A percentile compares a stretch with the other conserved stretches of the same genome.
Conservation (phyloP, 2,113 vertebrate genomes). For the Caranx melampygus region DNA sequence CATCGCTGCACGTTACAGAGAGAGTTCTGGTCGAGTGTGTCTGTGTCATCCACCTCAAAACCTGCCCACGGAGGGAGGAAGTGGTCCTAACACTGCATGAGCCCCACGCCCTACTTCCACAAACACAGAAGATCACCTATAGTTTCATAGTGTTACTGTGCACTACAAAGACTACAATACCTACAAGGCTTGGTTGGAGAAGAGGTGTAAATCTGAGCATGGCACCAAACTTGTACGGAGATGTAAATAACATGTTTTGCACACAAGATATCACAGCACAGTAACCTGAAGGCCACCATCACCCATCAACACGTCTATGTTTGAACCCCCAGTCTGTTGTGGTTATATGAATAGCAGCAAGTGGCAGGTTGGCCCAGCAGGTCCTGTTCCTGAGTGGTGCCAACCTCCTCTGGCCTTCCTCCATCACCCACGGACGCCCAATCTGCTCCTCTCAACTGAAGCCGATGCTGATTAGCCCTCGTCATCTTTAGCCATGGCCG, state of each 20-base stretch:
- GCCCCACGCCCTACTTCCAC: too few species aligned
- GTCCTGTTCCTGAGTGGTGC: slow-evolving; percentile 75
- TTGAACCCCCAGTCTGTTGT: slow-evolving; percentile 54
- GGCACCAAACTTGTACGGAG: background rate
- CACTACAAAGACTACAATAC: too few species aligned
- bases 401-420: slow-evolving; percentile 71
- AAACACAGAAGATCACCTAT: too few species aligned
- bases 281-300: background rate
- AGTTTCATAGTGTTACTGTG: too few species aligned
- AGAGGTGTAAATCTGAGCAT: background rate
- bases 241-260: too few species aligned
- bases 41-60: too few species aligned
- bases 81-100: too few species aligned
- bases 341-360: slow-evolving; percentile 68
- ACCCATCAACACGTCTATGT: slow-evolving; percentile 18
- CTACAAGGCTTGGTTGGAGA: background rate
- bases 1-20: too few species aligned
- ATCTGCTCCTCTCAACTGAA: slow-evolving; percentile 71
- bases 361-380: slow-evolving; percentile 80
- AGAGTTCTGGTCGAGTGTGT: too few species aligned
- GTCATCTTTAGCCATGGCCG: slow-evolving; percentile 51
- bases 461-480: slow-evolving; percentile 50
- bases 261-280: background rate
- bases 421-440: slow-evolving; percentile 77
- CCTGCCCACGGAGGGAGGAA: too few species aligned